phyloP scores from a whole-genome alignment of 2,888 invertebrate genomes.

The Protophormia terraenovae region DNA sequence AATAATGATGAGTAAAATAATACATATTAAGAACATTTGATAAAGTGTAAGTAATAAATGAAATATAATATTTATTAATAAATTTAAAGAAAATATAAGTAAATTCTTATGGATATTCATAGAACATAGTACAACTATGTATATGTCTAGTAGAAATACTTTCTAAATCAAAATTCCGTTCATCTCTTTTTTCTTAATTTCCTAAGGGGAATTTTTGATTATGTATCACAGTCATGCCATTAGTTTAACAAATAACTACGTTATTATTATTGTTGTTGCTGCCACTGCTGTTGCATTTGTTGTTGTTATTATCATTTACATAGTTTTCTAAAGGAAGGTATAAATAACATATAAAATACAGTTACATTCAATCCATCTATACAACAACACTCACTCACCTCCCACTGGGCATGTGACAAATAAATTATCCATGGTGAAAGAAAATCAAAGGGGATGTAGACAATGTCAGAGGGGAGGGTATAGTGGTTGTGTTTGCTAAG shows the following conservation, averaged over 20 bases:
- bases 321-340: conserved; percentile 12
- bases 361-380: neutral
- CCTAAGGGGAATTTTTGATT: neutral
- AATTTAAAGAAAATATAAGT: too few relatives aligned
- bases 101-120: too few relatives aligned
- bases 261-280: neutral
- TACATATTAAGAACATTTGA: too few relatives aligned
- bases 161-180: too few relatives aligned
- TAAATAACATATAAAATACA: conserved; percentile 24
- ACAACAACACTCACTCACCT: conserved; percentile 12
- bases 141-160: too few relatives aligned
- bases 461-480: neutral
- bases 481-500: neutral
- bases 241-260: conserved; percentile 40
- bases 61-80: too few relatives aligned
- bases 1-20: too few relatives aligned
- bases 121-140: too few relatives aligned
- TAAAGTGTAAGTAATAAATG: too few relatives aligned
- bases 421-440: conserved; percentile 26
- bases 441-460: too few relatives aligned
- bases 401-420: conserved; percentile 46
- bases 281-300: too few relatives aligned
- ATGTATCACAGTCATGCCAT: conserved; percentile 7
- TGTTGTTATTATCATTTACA: neutral
- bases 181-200: neutral